These are phyloP conservation scores for Otus scops DNA, from an alignment of 2,797 vertebrate species.

Conservation along the genomic window DNA sequence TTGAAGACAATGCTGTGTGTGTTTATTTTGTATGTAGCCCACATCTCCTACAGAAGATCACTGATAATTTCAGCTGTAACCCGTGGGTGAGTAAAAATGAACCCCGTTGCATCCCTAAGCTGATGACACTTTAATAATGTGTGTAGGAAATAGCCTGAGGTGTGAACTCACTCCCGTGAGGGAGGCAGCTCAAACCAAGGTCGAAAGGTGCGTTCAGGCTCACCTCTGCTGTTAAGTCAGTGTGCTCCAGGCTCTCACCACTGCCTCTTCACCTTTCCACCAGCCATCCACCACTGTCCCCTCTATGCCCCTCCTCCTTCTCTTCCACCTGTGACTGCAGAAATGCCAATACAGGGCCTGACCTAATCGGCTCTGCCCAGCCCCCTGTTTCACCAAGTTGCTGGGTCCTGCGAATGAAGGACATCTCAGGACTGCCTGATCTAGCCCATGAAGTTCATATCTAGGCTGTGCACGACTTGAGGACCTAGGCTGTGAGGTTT, in stretches of 20 bases:
- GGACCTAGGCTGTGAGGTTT: background rate
- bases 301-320: background rate
- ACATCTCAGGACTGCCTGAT: background rate
- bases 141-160: background rate
- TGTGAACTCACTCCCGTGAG: background rate
- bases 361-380: background rate
- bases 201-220: background rate
- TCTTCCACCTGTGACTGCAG: background rate
- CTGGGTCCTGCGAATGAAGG: background rate
- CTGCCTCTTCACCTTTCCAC: background rate
- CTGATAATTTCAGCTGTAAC: background rate
- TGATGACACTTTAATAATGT: background rate
- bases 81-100: background rate
- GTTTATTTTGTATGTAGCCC: background rate
- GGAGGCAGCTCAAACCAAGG: background rate
- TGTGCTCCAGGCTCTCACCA: background rate
- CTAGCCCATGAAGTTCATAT: background rate
- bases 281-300: no score
- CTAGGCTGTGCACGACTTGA: background rate
- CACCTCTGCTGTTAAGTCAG: background rate
- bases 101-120: background rate
- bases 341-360: background rate
- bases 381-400: background rate
- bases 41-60: background rate
- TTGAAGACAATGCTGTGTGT: background rate